phyloP scores from a whole-genome alignment of 2,113 vertebrate genomes.

The Leptosomus discolor region DNA sequence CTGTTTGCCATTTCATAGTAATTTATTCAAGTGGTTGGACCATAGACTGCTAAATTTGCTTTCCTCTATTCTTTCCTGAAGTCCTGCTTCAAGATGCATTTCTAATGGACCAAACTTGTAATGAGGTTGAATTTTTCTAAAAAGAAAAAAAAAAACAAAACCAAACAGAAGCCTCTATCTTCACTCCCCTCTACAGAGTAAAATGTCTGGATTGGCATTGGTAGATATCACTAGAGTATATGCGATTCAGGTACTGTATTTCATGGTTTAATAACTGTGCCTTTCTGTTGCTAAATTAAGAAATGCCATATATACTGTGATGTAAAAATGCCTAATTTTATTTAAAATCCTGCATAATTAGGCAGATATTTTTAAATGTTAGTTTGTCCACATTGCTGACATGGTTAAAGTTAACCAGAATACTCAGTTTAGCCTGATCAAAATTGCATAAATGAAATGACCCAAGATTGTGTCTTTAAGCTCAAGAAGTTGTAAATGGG shows the following conservation, averaged over 20 bases:
- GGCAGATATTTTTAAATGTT: constrained; percentile 58
- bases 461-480: constrained; percentile 43
- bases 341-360: constrained; percentile 50
- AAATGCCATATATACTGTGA: constrained; percentile 80
- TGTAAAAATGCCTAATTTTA: constrained; percentile 59
- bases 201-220: constrained; percentile 53
- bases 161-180: background rate
- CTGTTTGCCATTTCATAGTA: constrained; percentile 56
- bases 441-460: constrained; percentile 35
- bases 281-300: constrained; percentile 78
- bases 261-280: constrained; percentile 79
- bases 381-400: background rate
- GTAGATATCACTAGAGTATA: background rate
- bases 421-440: constrained; percentile 23
- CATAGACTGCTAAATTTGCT: constrained; percentile 31
- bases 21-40: constrained; percentile 10
- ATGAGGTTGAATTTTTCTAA: constrained; percentile 40
- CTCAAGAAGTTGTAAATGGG: constrained; percentile 47
- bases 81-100: constrained; percentile 43
- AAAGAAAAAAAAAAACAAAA: background rate
- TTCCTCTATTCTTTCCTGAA: constrained; percentile 29
- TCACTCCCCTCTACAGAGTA: constrained; percentile 42
- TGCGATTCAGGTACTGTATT: constrained; percentile 76
- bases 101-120: constrained; percentile 71
- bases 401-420: constrained; percentile 14